phyloP scores from a whole-genome alignment of 2,888 invertebrate species.

The Hanleya hanleyi region DNA sequence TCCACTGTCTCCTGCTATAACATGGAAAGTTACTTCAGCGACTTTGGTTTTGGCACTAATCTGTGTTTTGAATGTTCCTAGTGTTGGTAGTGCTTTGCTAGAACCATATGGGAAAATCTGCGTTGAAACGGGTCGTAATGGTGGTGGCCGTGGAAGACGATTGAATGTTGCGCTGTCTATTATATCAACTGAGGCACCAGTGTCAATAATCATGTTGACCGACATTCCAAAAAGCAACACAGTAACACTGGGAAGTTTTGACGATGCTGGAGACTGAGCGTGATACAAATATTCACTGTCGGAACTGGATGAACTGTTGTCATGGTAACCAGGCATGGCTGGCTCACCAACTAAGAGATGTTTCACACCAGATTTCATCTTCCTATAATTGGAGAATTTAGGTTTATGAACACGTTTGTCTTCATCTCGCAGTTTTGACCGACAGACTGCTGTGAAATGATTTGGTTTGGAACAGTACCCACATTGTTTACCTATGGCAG shows the following conservation, averaged over 20 bases:
- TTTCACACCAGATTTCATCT: too few species aligned
- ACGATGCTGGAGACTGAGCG: not conserved
- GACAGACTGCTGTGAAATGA: too few species aligned
- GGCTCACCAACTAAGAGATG: too few species aligned
- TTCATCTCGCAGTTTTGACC: too few species aligned
- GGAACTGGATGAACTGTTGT: not conserved
- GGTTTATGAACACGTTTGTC: too few species aligned
- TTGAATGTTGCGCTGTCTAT: not conserved
- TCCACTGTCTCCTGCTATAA: too few species aligned
- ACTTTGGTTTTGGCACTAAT: not conserved
- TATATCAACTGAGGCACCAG: not conserved
- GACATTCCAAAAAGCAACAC: not conserved
- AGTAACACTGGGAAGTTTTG: not conserved
- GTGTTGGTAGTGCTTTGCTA: not conserved
- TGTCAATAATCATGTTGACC: not conserved
- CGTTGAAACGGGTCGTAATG: not conserved
- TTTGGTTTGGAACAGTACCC: too few species aligned
- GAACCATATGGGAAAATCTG: not conserved
- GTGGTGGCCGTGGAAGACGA: not conserved
- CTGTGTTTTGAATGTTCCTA: not conserved
- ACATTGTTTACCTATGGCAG: too few species aligned
- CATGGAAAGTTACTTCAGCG: too few species aligned
- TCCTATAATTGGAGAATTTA: too few species aligned
- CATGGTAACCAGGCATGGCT: too few species aligned
- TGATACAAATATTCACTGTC: not conserved